Evolutionary conservation across 2,113 vertebrate genomes (phyloP), one percentile per base, ranked within the genome.

Genomic region (Thalassoma bifasciatum): DNA sequence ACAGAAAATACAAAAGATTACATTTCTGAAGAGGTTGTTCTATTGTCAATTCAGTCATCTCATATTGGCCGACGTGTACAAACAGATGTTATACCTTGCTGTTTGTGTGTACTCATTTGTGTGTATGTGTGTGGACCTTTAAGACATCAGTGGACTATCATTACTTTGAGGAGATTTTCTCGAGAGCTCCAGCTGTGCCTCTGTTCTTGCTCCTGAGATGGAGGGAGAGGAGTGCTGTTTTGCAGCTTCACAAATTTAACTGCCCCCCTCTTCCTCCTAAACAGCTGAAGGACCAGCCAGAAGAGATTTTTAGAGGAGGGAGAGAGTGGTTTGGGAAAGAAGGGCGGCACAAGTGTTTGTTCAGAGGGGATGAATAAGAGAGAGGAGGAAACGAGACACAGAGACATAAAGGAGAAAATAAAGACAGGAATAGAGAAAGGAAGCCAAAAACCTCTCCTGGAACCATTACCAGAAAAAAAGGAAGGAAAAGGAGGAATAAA

Each of bases 181-280:
- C 72, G 60, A 83, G 82, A 83, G 67, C 85, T 86, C 89, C 82
- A 83, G 84, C 84, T 90, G 85, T 85, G 89, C 73, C 47, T 86
- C 66, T 85, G 79, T 81, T 84, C 81, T 85, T 75, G 71, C 81
- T 82, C 46, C 73, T 84, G 70, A 70, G 38, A 59, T 60, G 24
- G 66, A 30, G 36, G 51, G 61, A 71, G 61, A 40, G 72, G 50
- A 56, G 57, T 58, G 46, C 68, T 76, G 70, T 67, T 75, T 70
- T 56, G 72, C 50, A 61, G 67, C 66, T 71, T 81, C 74, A 60
- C 76, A 75, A 75, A 82, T 66, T 42, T 72, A 68, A 64, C 24
- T 40, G 12, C 37, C 22, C 26, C 40, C 42, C 56, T 19, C 30
- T 52, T 58, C 17, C 44, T 30, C 30, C 30, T 30, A 30, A 47